phyloP scores from a whole-genome alignment of 2,888 invertebrate genomes.

The Cordilura impudica region DNA sequence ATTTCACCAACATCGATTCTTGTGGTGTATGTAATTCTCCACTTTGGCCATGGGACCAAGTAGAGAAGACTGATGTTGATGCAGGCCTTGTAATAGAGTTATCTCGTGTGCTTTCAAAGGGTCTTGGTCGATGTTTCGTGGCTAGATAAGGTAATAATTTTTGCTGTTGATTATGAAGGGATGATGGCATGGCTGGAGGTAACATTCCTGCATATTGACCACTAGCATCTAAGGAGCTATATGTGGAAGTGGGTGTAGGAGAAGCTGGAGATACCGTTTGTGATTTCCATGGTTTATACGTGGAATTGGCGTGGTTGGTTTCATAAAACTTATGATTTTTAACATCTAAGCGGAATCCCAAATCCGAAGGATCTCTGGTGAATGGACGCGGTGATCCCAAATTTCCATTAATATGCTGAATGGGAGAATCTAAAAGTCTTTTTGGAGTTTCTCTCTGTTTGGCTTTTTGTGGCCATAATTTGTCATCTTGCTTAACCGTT shows the following conservation, averaged over 20 bases:
- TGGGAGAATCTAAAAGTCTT: constrained; percentile 80
- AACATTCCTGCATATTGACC: constrained; percentile 74
- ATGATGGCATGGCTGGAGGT: constrained; percentile 68
- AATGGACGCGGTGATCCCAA: constrained; percentile 80
- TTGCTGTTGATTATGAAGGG: constrained; percentile 80
- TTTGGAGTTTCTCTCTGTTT: constrained; percentile 75
- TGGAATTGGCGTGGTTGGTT: constrained; percentile 32
- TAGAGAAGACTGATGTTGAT: constrained; percentile 71
- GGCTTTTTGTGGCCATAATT: constrained; percentile 32
- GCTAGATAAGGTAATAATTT: constrained; percentile 88
- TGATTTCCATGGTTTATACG: constrained; percentile 52
- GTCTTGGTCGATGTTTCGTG: constrained; percentile 80
- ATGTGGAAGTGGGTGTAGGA: constrained; percentile 75
- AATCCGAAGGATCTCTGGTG: constrained; percentile 76
- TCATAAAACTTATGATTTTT: constrained; percentile 44
- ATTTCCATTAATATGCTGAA: constrained; percentile 78
- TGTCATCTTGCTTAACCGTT: constrained; percentile 60
- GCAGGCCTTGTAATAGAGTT: constrained; percentile 47
- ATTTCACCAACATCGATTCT: constrained; percentile 78
- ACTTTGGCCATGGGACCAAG: constrained; percentile 71
- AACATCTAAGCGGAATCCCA: constrained; percentile 67
- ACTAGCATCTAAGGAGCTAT: constrained; percentile 75
- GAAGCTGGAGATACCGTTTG: constrained; percentile 65
- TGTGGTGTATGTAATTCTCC: constrained; percentile 79
- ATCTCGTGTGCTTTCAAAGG: constrained; percentile 77